Percentiles rank a stretch among this genome's conserved stretches.
phyloP scores from a whole-genome alignment of 2,113 vertebrate species.

The Pseudois nayaur region DNA sequence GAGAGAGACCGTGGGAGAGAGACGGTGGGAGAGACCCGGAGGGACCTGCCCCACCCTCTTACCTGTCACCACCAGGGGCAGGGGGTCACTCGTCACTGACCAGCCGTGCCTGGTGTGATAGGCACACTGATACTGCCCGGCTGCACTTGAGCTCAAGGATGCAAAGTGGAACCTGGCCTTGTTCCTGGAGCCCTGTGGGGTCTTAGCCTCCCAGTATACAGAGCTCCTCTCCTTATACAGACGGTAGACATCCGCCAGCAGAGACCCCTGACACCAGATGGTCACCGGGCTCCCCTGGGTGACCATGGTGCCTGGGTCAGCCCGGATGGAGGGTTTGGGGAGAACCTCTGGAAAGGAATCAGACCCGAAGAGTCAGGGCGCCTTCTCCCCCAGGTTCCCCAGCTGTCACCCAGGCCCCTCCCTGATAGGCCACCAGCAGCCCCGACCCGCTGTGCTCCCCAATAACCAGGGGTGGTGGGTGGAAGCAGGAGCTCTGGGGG shows the following conservation, averaged over 20 bases:
- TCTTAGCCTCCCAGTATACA: rapidly evolving
- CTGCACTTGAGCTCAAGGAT: rapidly evolving
- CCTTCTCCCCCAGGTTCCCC: background rate
- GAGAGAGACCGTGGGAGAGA: no score
- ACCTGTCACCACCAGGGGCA: background rate
- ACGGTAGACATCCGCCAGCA: rapidly evolving
- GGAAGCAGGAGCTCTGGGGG: no score
- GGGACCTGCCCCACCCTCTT: background rate
- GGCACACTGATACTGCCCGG: rapidly evolving
- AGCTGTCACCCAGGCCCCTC: background rate
- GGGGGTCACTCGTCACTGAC: rapidly evolving
- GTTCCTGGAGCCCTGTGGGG: rapidly evolving
- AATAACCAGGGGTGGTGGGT: background rate
- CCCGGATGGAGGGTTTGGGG: background rate
- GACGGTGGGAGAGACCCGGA: rapidly evolving
- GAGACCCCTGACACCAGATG: background rate
- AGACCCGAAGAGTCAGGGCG: no score
- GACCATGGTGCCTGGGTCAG: background rate
- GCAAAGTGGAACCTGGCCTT: rapidly evolving
- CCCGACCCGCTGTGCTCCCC: no score
- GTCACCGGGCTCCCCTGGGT: rapidly evolving
- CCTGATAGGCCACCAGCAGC: background rate
- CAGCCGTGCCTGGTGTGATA: rapidly evolving
- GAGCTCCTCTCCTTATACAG: rapidly evolving
- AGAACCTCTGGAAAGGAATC: background rate